These are phyloP conservation scores for Drosophila kambysellisi DNA, from an alignment of 2,888 invertebrate species.

Conservation along the genomic window DNA sequence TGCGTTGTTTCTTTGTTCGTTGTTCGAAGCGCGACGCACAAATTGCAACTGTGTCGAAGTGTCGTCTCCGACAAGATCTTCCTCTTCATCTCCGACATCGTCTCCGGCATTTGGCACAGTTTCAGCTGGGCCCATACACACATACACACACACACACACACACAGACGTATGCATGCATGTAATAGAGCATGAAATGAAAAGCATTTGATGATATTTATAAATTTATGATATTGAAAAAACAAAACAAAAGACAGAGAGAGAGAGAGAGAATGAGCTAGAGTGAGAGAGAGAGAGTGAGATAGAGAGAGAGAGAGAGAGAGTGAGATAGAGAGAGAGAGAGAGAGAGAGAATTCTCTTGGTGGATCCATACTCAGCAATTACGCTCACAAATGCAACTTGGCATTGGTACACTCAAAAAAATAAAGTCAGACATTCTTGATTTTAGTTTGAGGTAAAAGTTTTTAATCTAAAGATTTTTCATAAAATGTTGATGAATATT, in stretches of 20 bases:
- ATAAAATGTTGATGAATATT: background rate
- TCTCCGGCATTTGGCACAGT: slow-evolving; percentile 61
- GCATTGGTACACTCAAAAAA: background rate
- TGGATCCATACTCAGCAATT: background rate
- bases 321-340: too few species aligned
- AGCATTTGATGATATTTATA: slow-evolving; percentile 62
- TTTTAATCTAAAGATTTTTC: background rate
- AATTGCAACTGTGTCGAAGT: slow-evolving; percentile 78
- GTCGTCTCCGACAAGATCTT: slow-evolving; percentile 50
- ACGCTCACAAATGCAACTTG: background rate
- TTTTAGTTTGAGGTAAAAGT: background rate
- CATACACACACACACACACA: background rate
- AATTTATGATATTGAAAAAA: slow-evolving; percentile 66
- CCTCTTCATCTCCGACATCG: background rate
- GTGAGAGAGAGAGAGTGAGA: background rate
- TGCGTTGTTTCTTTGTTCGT: slow-evolving; percentile 42
- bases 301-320: background rate
- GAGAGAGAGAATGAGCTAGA: background rate
- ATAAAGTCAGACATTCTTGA: background rate
- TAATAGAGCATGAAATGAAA: slow-evolving; percentile 15
- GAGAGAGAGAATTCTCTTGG: background rate
- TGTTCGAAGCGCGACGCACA: slow-evolving; percentile 67
- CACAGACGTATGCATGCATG: background rate
- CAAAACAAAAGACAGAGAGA: slow-evolving; percentile 22
- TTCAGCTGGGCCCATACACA: slow-evolving; percentile 38